Evolutionary conservation across 2,888 invertebrate genomes (phyloP).

Genomic region (Dryobotodes eremita): DNA sequence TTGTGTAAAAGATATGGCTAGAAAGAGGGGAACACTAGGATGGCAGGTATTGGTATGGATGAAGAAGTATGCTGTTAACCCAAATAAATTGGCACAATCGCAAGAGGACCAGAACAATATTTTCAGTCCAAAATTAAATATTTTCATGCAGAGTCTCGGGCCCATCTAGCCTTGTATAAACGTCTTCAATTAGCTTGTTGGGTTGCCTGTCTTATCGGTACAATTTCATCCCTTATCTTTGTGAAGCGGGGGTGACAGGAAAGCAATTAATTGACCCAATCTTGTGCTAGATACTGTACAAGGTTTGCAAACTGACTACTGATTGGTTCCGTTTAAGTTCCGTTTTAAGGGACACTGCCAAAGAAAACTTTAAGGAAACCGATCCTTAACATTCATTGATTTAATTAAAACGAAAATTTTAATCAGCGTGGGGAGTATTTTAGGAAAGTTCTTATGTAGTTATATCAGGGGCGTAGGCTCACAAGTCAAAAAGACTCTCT

Average conservation of each 20-base stretch:
- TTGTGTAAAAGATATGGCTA: not conserved
- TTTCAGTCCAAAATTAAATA: not conserved
- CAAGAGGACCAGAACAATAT: not conserved
- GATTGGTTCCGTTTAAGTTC: constrained; percentile 27
- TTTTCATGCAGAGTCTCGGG: not conserved
- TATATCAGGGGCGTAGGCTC: not conserved
- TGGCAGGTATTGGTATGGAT: not conserved
- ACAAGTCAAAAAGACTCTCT: too few relatives aligned
- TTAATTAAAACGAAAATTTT: not conserved
- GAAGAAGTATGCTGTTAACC: not conserved
- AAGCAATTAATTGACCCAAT: constrained; percentile 58
- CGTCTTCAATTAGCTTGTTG: constrained; percentile 33
- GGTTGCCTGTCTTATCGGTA: constrained; percentile 32
- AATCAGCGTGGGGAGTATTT: not conserved
- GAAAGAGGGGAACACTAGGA: not conserved
- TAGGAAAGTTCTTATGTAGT: not conserved
- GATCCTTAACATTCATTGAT: not conserved
- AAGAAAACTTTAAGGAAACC: constrained; percentile 1
- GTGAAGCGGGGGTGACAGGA: constrained; percentile 49
- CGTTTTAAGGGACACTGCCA: not conserved
- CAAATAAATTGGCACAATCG: not conserved
- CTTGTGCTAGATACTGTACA: constrained; percentile 35
- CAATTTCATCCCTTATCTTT: constrained; percentile 41
- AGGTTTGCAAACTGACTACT: constrained; percentile 30
- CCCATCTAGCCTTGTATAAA: not conserved